Evolutionary conservation across 2,888 invertebrate species (phyloP).

Genomic region (Drosophila mimica): DNA sequence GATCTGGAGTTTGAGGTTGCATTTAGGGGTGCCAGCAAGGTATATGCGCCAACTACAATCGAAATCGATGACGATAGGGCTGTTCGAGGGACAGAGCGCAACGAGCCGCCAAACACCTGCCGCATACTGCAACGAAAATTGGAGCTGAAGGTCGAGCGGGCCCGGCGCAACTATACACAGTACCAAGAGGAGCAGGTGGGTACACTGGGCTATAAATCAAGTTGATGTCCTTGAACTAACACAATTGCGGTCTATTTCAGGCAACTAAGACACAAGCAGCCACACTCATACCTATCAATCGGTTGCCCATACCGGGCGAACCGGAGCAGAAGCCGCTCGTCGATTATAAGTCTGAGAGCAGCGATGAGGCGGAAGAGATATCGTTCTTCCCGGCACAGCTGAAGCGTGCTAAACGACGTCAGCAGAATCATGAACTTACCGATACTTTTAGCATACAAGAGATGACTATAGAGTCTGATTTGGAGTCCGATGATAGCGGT

Average conservation of each 20-base stretch:
- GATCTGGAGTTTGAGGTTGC: slow-evolving; percentile 82
- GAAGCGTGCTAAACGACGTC: slow-evolving; percentile 73
- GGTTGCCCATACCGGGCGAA: slow-evolving; percentile 84
- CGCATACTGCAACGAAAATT: slow-evolving; percentile 84
- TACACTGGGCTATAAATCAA: slow-evolving; percentile 4
- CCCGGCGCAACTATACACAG: slow-evolving; percentile 84
- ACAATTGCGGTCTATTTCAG: slow-evolving; percentile 53
- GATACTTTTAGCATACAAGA: slow-evolving; percentile 85
- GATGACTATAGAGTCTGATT: slow-evolving; percentile 85
- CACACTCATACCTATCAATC: slow-evolving; percentile 84
- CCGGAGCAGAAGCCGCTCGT: slow-evolving; percentile 84
- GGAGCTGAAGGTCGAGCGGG: slow-evolving; percentile 85
- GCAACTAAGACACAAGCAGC: slow-evolving; percentile 83
- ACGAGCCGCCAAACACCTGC: slow-evolving; percentile 83
- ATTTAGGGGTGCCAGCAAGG: slow-evolving; percentile 76
- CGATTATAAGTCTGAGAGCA: slow-evolving; percentile 85
- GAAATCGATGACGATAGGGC: slow-evolving; percentile 72
- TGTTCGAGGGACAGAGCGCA: slow-evolving; percentile 51
- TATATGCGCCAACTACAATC: slow-evolving; percentile 62
- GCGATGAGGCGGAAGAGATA: slow-evolving; percentile 84
- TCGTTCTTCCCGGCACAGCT: slow-evolving; percentile 84
- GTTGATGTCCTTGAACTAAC: slow-evolving; percentile 2
- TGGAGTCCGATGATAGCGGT: slow-evolving; percentile 84
- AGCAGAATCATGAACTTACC: slow-evolving; percentile 82
- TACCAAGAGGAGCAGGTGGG: slow-evolving; percentile 82